A percentile compares a stretch with the other conserved stretches of the same genome.
phyloP scores from a whole-genome alignment of 2,113 vertebrate genomes.

The Meleagris gallopavo region DNA sequence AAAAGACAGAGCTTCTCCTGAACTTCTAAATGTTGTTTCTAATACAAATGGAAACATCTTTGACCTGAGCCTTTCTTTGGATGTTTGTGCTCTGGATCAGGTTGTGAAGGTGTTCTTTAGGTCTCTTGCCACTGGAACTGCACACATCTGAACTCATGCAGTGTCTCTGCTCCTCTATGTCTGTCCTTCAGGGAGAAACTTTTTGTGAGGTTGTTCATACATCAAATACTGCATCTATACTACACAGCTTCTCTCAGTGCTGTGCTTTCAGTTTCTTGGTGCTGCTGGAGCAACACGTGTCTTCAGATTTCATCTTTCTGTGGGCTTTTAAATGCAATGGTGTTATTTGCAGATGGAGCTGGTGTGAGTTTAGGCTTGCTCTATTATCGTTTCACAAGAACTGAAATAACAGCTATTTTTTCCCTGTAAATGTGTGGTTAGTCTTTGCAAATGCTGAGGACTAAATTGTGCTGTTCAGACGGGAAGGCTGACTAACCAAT shows the following conservation, averaged over 20 bases:
- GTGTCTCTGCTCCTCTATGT: not conserved
- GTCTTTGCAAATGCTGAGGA: not conserved
- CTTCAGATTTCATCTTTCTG: not conserved
- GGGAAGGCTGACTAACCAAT: not conserved
- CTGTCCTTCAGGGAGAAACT: not conserved
- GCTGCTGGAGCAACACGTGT: not conserved
- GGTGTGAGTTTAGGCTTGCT: not conserved
- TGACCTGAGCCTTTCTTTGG: not conserved
- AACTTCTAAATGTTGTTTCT: not conserved
- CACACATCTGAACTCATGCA: not conserved
- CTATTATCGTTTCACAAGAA: not conserved
- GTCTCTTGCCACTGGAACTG: not conserved
- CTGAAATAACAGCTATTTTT: not conserved
- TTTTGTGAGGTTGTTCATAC: not conserved
- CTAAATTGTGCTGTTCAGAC: not conserved
- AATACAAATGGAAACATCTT: not conserved
- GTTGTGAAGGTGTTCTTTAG: not conserved
- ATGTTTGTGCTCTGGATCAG: not conserved
- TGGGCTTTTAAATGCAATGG: not conserved
- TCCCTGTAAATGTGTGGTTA: not conserved
- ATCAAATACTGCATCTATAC: not conserved
- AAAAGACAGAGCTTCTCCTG: not conserved
- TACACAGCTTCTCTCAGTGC: not conserved
- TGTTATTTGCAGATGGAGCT: not conserved
- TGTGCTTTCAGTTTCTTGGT: not conserved